phyloP scores from a whole-genome alignment of 2,888 invertebrate genomes.

The Gryllus longicercus region DNA sequence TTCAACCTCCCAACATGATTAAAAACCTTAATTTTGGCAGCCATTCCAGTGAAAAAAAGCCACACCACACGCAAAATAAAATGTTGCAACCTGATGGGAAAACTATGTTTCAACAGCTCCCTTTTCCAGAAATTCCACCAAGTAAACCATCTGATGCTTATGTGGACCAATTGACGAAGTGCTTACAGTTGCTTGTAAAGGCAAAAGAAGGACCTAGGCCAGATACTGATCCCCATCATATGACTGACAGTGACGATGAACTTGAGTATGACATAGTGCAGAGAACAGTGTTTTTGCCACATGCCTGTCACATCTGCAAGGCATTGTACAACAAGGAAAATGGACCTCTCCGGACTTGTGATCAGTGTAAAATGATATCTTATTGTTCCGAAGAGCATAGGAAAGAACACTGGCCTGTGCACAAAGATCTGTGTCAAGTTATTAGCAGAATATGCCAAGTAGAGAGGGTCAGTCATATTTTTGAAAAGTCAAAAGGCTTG shows the following conservation, averaged over 20 bases:
- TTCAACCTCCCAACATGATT: neutral
- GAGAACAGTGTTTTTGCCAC: slow-evolving; percentile 60
- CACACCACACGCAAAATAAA: slow-evolving; percentile 2
- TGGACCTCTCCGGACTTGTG: slow-evolving; percentile 47
- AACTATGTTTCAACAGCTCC: neutral
- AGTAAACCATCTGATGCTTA: neutral
- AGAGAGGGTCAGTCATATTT: slow-evolving; percentile 50
- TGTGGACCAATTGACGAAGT: neutral
- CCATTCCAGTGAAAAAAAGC: slow-evolving; percentile 10
- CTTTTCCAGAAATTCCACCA: neutral
- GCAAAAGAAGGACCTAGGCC: neutral
- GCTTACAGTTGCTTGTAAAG: neutral
- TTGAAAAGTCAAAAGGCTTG: slow-evolving; percentile 46
- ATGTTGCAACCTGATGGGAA: neutral
- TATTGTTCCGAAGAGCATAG: slow-evolving; percentile 63
- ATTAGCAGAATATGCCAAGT: slow-evolving; percentile 57
- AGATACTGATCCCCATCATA: neutral
- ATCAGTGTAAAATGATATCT: slow-evolving; percentile 58
- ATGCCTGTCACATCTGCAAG: slow-evolving; percentile 56
- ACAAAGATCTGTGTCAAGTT: slow-evolving; percentile 60
- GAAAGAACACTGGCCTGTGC: slow-evolving; percentile 56
- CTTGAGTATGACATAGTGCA: slow-evolving; percentile 64
- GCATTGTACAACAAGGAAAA: slow-evolving; percentile 48
- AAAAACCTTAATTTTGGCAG: slow-evolving; percentile 1
- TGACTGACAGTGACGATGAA: slow-evolving; percentile 49